These are phyloP conservation scores for Bucco capensis DNA, from an alignment of 2,113 vertebrate genomes.

Conservation along the genomic window DNA sequence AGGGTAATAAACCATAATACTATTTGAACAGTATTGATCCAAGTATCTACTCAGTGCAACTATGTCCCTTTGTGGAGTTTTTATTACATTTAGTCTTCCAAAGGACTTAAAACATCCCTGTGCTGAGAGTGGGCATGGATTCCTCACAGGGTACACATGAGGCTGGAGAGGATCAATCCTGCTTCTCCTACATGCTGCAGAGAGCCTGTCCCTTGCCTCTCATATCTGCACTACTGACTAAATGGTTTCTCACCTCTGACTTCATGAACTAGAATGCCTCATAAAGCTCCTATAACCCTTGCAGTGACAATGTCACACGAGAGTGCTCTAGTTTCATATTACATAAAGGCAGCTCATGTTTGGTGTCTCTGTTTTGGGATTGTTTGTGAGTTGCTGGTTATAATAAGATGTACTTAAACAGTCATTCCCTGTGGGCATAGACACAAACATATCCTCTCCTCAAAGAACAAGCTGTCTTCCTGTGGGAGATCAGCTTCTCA, in stretches of 20 bases:
- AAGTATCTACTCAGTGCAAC: background rate
- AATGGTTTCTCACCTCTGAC: background rate
- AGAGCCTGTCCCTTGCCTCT: background rate
- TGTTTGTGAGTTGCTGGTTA: background rate
- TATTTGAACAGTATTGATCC: background rate
- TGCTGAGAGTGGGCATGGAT: fast-evolving
- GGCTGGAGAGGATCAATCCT: background rate
- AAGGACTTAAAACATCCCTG: background rate
- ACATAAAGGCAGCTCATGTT: fast-evolving
- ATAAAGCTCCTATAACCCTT: background rate
- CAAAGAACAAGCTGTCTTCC: background rate
- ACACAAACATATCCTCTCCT: background rate
- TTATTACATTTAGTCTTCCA: background rate
- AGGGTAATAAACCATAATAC: background rate
- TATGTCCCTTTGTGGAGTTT: background rate
- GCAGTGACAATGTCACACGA: background rate
- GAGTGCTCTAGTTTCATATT: background rate
- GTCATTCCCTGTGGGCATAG: background rate
- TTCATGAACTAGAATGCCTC: background rate
- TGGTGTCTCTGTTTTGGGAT: background rate
- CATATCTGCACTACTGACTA: background rate
- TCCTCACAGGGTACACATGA: background rate
- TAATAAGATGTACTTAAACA: background rate
- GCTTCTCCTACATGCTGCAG: background rate
- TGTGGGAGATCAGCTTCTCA: background rate